phyloP scores from a whole-genome alignment of 2,888 invertebrate genomes.

The Argyresthia goedartella region DNA sequence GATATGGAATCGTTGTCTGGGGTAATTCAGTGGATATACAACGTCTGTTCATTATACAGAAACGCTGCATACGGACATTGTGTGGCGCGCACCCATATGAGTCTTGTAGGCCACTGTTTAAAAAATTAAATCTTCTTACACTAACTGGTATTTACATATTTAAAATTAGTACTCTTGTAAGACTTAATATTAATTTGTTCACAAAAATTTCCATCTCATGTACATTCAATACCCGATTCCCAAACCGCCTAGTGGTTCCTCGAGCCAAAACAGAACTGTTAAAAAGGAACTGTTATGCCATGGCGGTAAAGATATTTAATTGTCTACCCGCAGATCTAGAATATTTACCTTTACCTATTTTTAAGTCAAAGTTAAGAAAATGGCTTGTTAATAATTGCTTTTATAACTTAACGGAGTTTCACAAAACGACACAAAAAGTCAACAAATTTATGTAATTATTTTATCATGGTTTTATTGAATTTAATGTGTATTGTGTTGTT shows the following conservation, averaged over 20 bases:
- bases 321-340: neutral
- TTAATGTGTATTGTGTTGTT: no score
- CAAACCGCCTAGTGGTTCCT: neutral
- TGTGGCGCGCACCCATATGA: neutral
- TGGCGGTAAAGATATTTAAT: neutral
- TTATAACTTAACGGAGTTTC: neutral
- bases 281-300: neutral
- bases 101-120: neutral
- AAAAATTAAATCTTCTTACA: neutral
- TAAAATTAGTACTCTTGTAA: neutral
- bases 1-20: constrained; percentile 1
- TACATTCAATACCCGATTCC: neutral
- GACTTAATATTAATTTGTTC: neutral
- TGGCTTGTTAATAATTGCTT: neutral
- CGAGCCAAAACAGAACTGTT: neutral
- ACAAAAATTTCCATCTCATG: neutral
- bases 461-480: no score
- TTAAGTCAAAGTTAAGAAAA: neutral
- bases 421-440: no score
- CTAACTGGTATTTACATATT: neutral
- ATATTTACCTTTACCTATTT: neutral
- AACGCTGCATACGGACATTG: neutral
- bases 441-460: no score
- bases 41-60: neutral
- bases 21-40: neutral